These are phyloP conservation scores for Novumbra hubbsi DNA, from an alignment of 2,797 vertebrate genomes.

Conservation along the genomic window DNA sequence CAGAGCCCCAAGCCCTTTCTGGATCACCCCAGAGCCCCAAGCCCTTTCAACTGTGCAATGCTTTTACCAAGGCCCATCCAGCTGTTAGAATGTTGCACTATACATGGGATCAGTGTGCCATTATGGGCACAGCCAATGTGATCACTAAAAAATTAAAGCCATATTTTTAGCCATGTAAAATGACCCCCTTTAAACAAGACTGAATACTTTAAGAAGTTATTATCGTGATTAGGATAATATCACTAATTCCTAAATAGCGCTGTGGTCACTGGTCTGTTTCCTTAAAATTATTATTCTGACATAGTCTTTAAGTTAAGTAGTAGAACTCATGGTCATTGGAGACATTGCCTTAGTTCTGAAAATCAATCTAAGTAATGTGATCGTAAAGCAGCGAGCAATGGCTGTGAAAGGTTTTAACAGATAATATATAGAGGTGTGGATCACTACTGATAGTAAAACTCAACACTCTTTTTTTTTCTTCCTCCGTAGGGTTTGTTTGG, in stretches of 20 bases:
- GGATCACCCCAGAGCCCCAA: too few species aligned
- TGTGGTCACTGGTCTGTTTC: conserved; percentile 9
- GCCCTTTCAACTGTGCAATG: neutral
- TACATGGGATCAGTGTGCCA: neutral
- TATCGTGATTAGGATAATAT: neutral
- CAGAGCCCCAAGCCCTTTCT: too few species aligned
- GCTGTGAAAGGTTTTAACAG: conserved; percentile 9
- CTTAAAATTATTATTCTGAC: conserved; percentile 21
- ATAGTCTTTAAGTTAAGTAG: conserved; percentile 12
- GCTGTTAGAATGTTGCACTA: neutral
- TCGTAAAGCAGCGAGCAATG: conserved; percentile 44
- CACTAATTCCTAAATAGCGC: neutral
- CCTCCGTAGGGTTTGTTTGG: conserved; percentile 78
- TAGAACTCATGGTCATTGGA: conserved; percentile 20
- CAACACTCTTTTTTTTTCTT: conserved; percentile 40
- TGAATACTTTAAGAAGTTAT: neutral
- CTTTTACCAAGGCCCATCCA: neutral
- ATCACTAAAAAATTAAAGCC: neutral
- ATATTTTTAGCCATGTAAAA: neutral
- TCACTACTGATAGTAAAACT: conserved; percentile 22
- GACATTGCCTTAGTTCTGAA: conserved; percentile 30
- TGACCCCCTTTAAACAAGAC: neutral
- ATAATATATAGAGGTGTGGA: conserved; percentile 18
- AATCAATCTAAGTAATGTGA: conserved; percentile 35
- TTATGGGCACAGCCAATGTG: neutral